Evolutionary conservation across 2,113 vertebrate species (phyloP), one percentile per base, ranked within the genome.

Genomic region (Malurus cyaneus): DNA sequence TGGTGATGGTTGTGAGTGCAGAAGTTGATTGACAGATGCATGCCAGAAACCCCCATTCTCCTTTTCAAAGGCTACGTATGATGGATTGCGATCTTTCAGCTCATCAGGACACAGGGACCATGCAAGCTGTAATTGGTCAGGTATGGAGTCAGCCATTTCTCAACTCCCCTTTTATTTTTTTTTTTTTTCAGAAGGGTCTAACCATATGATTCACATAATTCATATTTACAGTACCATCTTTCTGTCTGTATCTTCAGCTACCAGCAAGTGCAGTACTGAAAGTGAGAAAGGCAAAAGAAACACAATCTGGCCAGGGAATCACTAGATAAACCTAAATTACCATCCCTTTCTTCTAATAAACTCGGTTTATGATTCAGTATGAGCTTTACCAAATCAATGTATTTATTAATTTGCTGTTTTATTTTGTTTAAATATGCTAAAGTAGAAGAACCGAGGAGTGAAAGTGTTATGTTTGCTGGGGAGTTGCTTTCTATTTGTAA

Each of bases 71-170:
- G 97, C 98, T 98, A 98, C 98, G 97, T 98, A 98, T 98, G 98
- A 98, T 98, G 98, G 98, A 98, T 98, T 98, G 97, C 96, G 96
- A 98, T 98, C 98, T 98, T 97, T 96, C 98, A 97, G 98, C 97
- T 96, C 98, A 98, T 98, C 98, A 98, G 98, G 98, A 98, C 97
- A 98, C 98, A 91, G 97, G 98, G 97, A 98, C 98, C 98, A 98
- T 98, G 98, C 98, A 98, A 98, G 98, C 98, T 98, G 98, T 98
- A 98, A 98, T 98, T 98, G 98, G 98, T 98, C 98, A 98, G 98
- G 98, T 98, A 98, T 98, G 97, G 98, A 98, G 98, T 98, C 98
- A 98, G 98, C 98, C 98, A 98, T 98, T 98, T 98, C 98, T 98
- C 98, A 98, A 98, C 97, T 98, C 97, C 97, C 97, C 96, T 97